Base-by-base conservation (phyloP, 1,140 invertebrate genomes). In the Polyergus mexicanus region DNA sequence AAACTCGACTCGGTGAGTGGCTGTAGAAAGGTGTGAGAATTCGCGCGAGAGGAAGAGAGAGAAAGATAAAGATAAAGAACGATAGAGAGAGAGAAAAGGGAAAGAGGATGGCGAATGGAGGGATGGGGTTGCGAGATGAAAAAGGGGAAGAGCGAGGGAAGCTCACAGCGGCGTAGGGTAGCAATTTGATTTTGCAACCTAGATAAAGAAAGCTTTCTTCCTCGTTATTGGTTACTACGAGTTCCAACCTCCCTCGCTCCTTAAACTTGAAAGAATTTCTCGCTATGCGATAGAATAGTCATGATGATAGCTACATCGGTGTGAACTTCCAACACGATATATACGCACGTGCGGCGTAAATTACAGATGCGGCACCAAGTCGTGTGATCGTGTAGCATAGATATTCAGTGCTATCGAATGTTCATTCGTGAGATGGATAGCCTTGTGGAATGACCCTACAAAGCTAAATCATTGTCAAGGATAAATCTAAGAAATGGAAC, bases 121-220 rank as follows among this genome's bases (percentile, higher is more conserved):
- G 66, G 35, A 58, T 13, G 38, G 69, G 35, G 54, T 54, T 66
- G 32, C 28, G 28, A 63, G 11, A 19, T 11, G 47, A 44, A 72
- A 60, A 19, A 41, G 47, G 44, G 35, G 51, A 47, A 25, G 35
- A 62, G 25, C 54, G 63, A 28, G 47, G 60, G 41, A 51, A 72
- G 65, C 22, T 28, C 51, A n/a, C 63, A 47, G 28, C 28, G 69
- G 58, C 66, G 84, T 60, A 47, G 76, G 84, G 51, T 85, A 87
- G 88, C 88, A 89, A 89, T 89, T 89, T 86, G 88, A 89, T 89
- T 89, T 89, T 89, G 84, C 87, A 89, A 89, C 77, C 77, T 75
- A 89, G 88, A 89, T 89, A 89, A 89, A 89, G 88, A 89, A 89
- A 89, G 87, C 88, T 89, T 89, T 89, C 88, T 89, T 86, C 87